Evolutionary conservation across 2,797 vertebrate genomes (phyloP).

Genomic region (Diceros bicornis): DNA sequence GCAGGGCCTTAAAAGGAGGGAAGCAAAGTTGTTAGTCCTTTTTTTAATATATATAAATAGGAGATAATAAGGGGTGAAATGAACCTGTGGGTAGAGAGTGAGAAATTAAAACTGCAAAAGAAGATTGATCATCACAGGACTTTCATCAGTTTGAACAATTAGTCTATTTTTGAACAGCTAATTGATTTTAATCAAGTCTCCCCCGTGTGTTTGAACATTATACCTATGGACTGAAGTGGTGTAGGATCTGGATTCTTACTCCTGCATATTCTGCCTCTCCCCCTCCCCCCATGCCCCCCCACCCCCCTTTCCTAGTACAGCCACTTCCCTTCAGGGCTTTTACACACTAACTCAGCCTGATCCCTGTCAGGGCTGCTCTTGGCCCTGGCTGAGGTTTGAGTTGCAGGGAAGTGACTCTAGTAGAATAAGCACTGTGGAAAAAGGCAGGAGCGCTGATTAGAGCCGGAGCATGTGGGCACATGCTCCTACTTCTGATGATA

Average conservation of each 20-base stretch:
- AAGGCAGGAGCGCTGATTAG: neutral
- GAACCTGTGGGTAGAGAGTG: neutral
- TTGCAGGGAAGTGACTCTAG: neutral
- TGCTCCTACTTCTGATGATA: neutral
- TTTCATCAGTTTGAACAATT: neutral
- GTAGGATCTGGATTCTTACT: neutral
- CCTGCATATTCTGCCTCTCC: too few species aligned
- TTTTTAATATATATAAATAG: neutral
- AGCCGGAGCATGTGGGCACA: neutral
- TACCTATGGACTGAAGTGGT: neutral
- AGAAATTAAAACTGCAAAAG: neutral
- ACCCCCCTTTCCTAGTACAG: neutral
- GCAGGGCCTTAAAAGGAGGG: neutral
- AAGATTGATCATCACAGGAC: neutral
- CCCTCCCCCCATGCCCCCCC: fast-evolving
- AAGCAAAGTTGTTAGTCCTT: neutral
- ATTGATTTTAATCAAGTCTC: neutral
- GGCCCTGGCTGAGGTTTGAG: neutral
- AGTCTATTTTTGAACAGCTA: neutral
- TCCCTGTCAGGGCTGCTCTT: neutral
- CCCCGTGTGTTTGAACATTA: neutral
- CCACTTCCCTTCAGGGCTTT: neutral
- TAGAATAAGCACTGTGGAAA: neutral
- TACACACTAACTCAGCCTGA: neutral
- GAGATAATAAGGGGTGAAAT: neutral